Conservation (phyloP, 1,140 invertebrate species). For the Acromyrmex heyeri region DNA sequence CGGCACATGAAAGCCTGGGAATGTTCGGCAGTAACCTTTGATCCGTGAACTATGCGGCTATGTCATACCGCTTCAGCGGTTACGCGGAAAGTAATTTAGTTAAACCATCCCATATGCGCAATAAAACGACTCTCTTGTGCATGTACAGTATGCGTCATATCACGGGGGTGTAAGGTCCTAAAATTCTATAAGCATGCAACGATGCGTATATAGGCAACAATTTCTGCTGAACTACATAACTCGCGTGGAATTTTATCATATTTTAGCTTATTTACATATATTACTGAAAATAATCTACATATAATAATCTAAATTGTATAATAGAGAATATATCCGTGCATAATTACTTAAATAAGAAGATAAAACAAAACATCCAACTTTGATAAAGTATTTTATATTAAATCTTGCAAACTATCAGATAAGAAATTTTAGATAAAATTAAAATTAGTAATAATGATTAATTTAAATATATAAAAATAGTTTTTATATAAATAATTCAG, state of each 20-base stretch:
- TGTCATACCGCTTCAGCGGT: conserved; percentile 75
- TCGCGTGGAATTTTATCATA: conserved; percentile 29
- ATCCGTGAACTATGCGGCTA: conserved; percentile 76
- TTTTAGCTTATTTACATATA: conserved; percentile 30
- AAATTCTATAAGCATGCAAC: conserved; percentile 62
- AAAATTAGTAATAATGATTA: not conserved
- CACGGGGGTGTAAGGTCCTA: conserved; percentile 45
- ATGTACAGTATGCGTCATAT: conserved; percentile 55
- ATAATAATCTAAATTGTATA: conserved; percentile 9
- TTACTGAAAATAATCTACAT: conserved; percentile 2
- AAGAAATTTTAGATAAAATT: not conserved
- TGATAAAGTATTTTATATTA: not conserved
- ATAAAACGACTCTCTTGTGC: conserved; percentile 70
- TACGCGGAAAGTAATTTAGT: conserved; percentile 77
- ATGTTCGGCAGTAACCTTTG: conserved; percentile 73
- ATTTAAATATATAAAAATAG: not conserved
- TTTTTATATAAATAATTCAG: not conserved
- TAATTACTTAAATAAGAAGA: not conserved
- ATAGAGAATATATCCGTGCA: not conserved
- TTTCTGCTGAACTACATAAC: conserved; percentile 56
- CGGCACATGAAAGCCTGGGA: conserved; percentile 69
- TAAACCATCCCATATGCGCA: conserved; percentile 75
- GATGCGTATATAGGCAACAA: conserved; percentile 39
- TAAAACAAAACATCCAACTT: not conserved
- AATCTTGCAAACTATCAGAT: not conserved